Conservation (phyloP, 2,797 vertebrate genomes). For the Denticeps clupeoides region DNA sequence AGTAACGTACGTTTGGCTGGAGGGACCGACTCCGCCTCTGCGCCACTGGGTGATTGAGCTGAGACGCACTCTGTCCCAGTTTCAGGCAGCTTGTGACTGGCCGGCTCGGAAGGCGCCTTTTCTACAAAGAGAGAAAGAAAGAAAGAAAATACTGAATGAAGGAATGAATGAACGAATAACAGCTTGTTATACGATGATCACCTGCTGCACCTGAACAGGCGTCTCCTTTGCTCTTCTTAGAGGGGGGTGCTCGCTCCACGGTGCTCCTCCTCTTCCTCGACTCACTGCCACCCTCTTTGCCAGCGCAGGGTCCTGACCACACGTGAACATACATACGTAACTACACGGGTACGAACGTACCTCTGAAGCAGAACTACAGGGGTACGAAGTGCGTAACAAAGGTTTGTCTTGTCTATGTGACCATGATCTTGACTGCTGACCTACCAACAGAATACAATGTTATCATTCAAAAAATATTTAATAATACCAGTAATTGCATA, state of each 20-base stretch:
- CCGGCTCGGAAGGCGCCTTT: conserved; percentile 43
- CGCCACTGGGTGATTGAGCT: conserved; percentile 25
- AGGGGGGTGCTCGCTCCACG: conserved; percentile 53
- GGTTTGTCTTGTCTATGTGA: too few species aligned
- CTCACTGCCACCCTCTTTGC: conserved; percentile 27
- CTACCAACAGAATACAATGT: too few species aligned
- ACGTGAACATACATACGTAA: too few species aligned
- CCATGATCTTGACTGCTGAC: too few species aligned
- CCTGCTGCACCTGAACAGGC: conserved; percentile 46
- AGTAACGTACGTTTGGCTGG: too few species aligned
- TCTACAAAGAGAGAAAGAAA: too few species aligned
- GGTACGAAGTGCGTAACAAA: too few species aligned
- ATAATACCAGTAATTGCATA: too few species aligned
- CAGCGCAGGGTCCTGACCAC: background rate
- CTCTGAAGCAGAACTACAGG: too few species aligned
- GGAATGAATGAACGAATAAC: background rate
- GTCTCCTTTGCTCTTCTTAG: conserved; percentile 61
- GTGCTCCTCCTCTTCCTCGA: conserved; percentile 65
- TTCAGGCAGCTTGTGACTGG: conserved; percentile 25
- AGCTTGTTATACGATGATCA: background rate
- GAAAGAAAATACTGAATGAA: background rate
- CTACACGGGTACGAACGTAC: too few species aligned
- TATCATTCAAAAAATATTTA: too few species aligned
- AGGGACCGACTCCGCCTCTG: too few species aligned
- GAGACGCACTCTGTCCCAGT: conserved; percentile 35